Evolutionary conservation across 2,113 vertebrate genomes (phyloP), one percentile per base, ranked within the genome.

Genomic region (Eretmochelys imbricata): DNA sequence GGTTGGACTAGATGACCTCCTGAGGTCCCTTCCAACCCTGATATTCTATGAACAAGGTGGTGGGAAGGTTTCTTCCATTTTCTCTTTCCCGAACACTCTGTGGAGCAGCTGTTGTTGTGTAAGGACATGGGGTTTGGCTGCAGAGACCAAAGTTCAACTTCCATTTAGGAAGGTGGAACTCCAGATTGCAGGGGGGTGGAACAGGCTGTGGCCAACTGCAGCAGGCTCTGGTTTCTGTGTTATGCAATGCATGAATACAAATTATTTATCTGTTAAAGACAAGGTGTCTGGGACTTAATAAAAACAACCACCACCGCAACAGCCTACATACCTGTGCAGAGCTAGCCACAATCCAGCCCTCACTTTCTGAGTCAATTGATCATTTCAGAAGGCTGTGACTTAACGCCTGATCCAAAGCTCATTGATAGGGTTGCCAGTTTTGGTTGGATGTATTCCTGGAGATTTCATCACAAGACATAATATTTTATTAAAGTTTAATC

Each of bases 41-140:
- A 42, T 42, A 42, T 42, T 42, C 42, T 31, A 17, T 48, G 54
- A 0, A 11, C 2, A 5, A 2, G 1, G 25, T 7, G 46, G 29
- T 10, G 5, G 31, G 88, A 62, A 9, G 29, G 65, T 50, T 94
- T n/a, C 22, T 75, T 78, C 24, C 1, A 8, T 49, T 72, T 38
- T 12, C 0, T 0, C 38, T 22, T 2, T 29, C 84, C 49, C 10
- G 82, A 19, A 42, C 11, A 14, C 5, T 55, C 5, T 38, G 4
- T 1, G 1, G 19, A 24, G 24, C 20, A 38, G 88, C 4, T 25
- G 49, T 11, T 5, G 42, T 2, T 55, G 31, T 14, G 59, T 29
- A 5, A 22, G 76, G 59, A 11, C 1, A 3, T 0, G n/a, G 69
- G 19, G 20, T 19, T 62, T 24, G 5, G 69, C 9, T 24, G 8